These are phyloP conservation scores for Patiria miniata DNA, from an alignment of 35 echinoderm and acorn worm genomes.

Conservation along the genomic window DNA sequence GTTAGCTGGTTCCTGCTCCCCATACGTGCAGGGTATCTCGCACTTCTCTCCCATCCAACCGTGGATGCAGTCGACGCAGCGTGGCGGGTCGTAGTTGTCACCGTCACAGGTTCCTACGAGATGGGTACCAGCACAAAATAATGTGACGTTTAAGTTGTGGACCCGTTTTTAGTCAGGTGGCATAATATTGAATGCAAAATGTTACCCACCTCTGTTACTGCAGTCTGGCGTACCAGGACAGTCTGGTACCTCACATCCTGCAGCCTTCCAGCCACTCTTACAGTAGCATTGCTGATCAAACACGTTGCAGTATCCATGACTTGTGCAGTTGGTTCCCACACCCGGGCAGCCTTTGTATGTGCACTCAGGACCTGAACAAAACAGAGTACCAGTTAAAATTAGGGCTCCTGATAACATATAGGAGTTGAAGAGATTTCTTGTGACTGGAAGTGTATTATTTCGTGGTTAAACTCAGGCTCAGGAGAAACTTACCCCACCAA, in stretches of 20 bases:
- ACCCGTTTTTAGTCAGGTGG: too few species aligned
- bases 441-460: too few species aligned
- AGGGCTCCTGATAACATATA: neutral
- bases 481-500: constrained; percentile 85
- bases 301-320: constrained; percentile 68
- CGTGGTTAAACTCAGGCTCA: too few species aligned
- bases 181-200: too few species aligned
- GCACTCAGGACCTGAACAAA: constrained; percentile 51
- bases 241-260: constrained; percentile 78
- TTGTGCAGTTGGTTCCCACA: constrained; percentile 67
- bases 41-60: constrained; percentile 81
- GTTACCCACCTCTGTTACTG: constrained; percentile 57
- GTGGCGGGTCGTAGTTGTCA: constrained; percentile 51
- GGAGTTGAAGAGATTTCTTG: too few species aligned
- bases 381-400: neutral
- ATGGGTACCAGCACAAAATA: too few species aligned
- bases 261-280: constrained; percentile 69
- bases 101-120: constrained; percentile 54
- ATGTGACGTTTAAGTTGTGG: too few species aligned
- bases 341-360: constrained; percentile 81
- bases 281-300: constrained; percentile 73
- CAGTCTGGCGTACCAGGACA: constrained; percentile 81
- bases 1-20: constrained; percentile 52
- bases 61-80: constrained; percentile 55
- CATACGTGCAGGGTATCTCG: constrained; percentile 68